Conservation (phyloP, 1,140 invertebrate species). For the Zaprionus lachaisei region DNA sequence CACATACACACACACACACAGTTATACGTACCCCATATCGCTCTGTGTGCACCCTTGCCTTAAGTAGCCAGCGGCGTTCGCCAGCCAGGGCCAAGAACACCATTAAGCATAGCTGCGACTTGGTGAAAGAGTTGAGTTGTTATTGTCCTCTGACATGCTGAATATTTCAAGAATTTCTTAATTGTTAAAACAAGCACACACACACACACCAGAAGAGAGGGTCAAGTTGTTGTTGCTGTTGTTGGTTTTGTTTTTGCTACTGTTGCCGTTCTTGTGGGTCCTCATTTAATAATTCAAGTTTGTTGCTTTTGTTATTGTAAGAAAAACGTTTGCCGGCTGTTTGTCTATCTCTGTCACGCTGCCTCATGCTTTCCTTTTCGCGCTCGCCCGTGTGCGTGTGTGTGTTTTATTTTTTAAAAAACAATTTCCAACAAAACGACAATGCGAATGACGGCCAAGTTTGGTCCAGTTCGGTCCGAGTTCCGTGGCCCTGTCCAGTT, state of each 20-base stretch:
- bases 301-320: constrained; percentile 39
- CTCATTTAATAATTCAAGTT: constrained; percentile 73
- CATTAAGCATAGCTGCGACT: constrained; percentile 26
- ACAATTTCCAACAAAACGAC: constrained; percentile 70
- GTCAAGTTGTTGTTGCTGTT: constrained; percentile 32
- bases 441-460: constrained; percentile 67
- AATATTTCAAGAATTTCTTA: constrained; percentile 76
- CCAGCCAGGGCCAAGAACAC: constrained; percentile 35
- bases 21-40: background rate
- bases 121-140: constrained; percentile 28
- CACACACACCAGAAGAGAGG: background rate
- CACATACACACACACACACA: background rate
- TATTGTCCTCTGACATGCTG: constrained; percentile 47
- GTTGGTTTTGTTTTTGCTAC: constrained; percentile 24
- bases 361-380: background rate
- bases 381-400: constrained; percentile 28
- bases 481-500: constrained; percentile 23
- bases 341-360: constrained; percentile 1
- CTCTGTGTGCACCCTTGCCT: background rate
- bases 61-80: constrained; percentile 5
- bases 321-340: constrained; percentile 41
- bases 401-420: constrained; percentile 71
- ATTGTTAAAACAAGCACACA: constrained; percentile 62
- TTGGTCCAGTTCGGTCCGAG: constrained; percentile 32
- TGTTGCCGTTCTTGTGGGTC: constrained; percentile 53